Evolutionary conservation across 2,113 vertebrate genomes (phyloP), one percentile per base, ranked within the genome.

Genomic region (Carassius gibelio): DNA sequence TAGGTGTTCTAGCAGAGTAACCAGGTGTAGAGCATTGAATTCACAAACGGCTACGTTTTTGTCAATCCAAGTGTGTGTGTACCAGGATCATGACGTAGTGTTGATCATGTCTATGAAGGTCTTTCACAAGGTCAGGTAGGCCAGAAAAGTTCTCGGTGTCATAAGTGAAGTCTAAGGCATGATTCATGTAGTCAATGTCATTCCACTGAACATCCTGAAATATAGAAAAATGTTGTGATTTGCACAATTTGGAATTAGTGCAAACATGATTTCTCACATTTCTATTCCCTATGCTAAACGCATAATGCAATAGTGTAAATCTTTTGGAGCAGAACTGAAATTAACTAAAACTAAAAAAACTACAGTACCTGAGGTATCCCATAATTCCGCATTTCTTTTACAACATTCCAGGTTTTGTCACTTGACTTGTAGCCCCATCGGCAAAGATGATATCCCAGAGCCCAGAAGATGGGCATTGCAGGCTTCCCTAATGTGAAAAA

Each of bases 151-250:
- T 93, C 84, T 89, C 45, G 0, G 94, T 55, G 86, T 97, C 94
- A 0, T 91, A 83, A 2, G 96, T 97, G 90, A 98, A 98, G 88
- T 97, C 96, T 81, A 95, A 87, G n/a, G 91, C 92, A 0, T 88
- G 87, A 0, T 97, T 93, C 97, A 98, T 98, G 93, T 98, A 97
- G 91, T 98, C 97, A 0, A 95, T 94, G 30, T 95, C 94, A 80
- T 95, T 95, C 95, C 94, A 95, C 88, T 95, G 96, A 0, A 91
- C 96, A 30, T 97, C 97, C 97, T 97, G 90, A 82, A 74, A 90
- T 0, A 72, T 26, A 57, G 3, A 79, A n/a, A 74, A 13, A 17
- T 17, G 4, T 17, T 55, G 52, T 55, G 15, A 48, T 15, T 74
- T 59, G 75, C 36, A 34, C 30, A 69, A 71, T 71, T 38, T 38